Base-by-base conservation (phyloP, 1,140 invertebrate species). In the Drosophila punjabiensis region DNA sequence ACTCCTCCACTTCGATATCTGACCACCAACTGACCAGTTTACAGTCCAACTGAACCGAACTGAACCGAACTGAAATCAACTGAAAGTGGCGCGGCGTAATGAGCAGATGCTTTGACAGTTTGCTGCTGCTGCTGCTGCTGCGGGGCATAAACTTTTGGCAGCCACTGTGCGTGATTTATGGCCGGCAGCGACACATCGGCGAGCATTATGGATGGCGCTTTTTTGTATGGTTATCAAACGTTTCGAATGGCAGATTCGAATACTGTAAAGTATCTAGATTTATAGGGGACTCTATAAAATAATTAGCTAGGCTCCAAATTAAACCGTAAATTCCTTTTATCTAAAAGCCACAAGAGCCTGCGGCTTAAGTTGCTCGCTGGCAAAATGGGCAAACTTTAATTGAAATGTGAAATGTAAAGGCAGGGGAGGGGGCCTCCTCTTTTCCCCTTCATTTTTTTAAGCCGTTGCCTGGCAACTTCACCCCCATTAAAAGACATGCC, bases 51-150 rank as follows among this genome's bases (percentile, higher is more conserved):
- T 13, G 30, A 32, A 48, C 33, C 9, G 43, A 24, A 52, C 48
- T 5, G 43, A 18, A 47, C 48, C 20, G 28, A 32, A 52, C 47
- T 13, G 47, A n/a, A 50, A 32, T 35, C 30, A 33, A 50, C 39
- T 20, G 55, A n/a, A 41, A 58, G 58, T 33, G 45, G 62, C 43
- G 67, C 60, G 66, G 62, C 67, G 73, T 87, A 87, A 87, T 87
- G 84, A 87, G 84, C 85, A 84, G 84, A 89, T 89, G 84, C 85
- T 89, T 83, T 89, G 84, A 87, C 81, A 87, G 84, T 87, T 79
- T 81, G 73, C 81, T 77, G 82, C 81, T 77, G 82, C 81, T 75
- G 81, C 74, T 74, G 80, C 73, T 76, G 82, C 81, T 76, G 81
- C 75, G 81, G 76, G 85, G 81, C 77, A 87, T 76, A 87, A 87